A percentile compares a stretch with the other conserved stretches of the same genome.
Evolutionary conservation across 2,888 invertebrate species (phyloP).

Genomic region (Ectemnius cavifrons): DNA sequence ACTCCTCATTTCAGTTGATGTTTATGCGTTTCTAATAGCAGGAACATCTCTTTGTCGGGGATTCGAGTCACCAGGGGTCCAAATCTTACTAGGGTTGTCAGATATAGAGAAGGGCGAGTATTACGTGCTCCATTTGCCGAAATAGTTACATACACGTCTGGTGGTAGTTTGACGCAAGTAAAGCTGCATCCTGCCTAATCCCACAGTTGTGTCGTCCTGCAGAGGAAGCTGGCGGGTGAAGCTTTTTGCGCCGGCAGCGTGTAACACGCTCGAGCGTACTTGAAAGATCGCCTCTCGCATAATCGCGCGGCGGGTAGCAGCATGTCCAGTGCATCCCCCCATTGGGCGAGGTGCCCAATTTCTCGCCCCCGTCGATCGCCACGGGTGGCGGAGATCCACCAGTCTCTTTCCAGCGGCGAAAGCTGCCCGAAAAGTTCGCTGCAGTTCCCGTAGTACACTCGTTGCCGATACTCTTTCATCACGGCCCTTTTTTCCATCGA

Average conservation of each 20-base stretch:
- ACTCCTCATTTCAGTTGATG: too few relatives aligned
- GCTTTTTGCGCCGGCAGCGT: conserved; percentile 7
- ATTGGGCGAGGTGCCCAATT: conserved; percentile 71
- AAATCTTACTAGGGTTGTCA: too few relatives aligned
- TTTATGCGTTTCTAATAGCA: too few relatives aligned
- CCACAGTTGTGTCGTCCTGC: conserved; percentile 26
- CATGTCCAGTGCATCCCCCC: conserved; percentile 62
- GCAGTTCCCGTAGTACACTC: conserved; percentile 26
- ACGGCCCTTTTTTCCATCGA: conserved; percentile 15
- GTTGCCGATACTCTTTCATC: not conserved
- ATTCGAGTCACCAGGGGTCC: too few relatives aligned
- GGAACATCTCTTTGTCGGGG: too few relatives aligned
- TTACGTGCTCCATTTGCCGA: too few relatives aligned
- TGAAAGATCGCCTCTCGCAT: conserved; percentile 56
- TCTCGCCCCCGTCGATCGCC: conserved; percentile 75
- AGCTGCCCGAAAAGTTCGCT: conserved; percentile 53
- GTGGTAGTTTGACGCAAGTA: not conserved
- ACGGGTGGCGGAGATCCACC: not conserved
- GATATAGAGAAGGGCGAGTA: too few relatives aligned
- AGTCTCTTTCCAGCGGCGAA: conserved; percentile 34
- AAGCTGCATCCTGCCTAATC: conserved; percentile 26
- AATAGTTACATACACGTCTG: too few relatives aligned
- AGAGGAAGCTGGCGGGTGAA: not conserved
- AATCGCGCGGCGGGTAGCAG: conserved; percentile 66
- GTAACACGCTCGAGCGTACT: conserved; percentile 52